Percentiles rank a stretch among this genome's conserved stretches.
Conservation (phyloP, 2,888 invertebrate genomes). For the Notodromas monacha region DNA sequence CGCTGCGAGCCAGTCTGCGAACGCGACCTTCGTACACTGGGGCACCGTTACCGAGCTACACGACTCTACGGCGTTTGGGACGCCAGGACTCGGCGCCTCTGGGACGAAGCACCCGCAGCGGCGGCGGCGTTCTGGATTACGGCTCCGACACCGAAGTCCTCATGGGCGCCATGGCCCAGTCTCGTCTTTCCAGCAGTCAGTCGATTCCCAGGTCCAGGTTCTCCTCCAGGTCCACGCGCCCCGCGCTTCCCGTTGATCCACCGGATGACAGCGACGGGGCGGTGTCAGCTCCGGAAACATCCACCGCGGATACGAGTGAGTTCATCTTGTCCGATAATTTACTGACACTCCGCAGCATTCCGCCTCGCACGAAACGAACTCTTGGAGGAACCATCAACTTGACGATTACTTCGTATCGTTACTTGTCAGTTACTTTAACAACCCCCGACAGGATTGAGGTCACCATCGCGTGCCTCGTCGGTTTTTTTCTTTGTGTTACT, state of each 20-base stretch:
- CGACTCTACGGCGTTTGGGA: too few relatives aligned
- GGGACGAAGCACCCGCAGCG: background rate
- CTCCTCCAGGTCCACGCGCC: slow-evolving; percentile 6
- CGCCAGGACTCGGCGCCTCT: background rate
- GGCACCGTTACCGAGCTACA: too few relatives aligned
- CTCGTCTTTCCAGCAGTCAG: slow-evolving; percentile 13
- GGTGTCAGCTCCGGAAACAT: slow-evolving; percentile 45
- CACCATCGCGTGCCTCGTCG: too few relatives aligned
- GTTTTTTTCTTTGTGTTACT: too few relatives aligned
- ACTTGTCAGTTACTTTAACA: too few relatives aligned
- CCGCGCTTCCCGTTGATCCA: slow-evolving; percentile 22
- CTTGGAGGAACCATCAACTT: too few relatives aligned
- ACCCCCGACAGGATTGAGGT: too few relatives aligned
- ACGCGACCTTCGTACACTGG: background rate
- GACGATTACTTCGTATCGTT: too few relatives aligned
- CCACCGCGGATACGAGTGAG: slow-evolving; percentile 15
- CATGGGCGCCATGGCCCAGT: slow-evolving; percentile 17
- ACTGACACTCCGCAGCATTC: too few relatives aligned
- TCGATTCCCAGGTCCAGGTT: slow-evolving; percentile 6
- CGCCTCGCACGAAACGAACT: too few relatives aligned
- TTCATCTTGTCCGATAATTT: too few relatives aligned
- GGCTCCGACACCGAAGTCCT: slow-evolving; percentile 71
- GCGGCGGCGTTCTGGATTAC: slow-evolving; percentile 33
- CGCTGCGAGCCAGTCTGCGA: too few relatives aligned
- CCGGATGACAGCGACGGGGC: slow-evolving; percentile 47